These are phyloP conservation scores for Telmatochromis bifrenatus DNA, from an alignment of 2,113 vertebrate genomes.

Conservation along the genomic window DNA sequence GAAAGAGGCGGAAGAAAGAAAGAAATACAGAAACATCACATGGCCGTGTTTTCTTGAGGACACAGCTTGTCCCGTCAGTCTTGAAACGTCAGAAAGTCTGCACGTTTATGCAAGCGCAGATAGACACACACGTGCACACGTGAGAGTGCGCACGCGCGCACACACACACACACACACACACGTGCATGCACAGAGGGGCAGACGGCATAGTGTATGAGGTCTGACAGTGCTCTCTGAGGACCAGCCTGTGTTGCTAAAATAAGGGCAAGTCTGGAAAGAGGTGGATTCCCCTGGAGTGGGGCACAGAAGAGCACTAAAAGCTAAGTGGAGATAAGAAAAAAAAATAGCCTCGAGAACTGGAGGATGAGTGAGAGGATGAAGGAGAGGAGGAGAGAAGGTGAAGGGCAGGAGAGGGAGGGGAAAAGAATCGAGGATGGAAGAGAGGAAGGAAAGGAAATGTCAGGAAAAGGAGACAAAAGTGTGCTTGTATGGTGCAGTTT, in stretches of 20 bases:
- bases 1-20: background rate
- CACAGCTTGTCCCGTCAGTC: slow-evolving; percentile 14
- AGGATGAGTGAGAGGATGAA: slow-evolving; percentile 41
- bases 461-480: background rate
- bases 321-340: slow-evolving; percentile 64
- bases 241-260: slow-evolving; percentile 65
- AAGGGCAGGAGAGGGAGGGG: slow-evolving; percentile 1
- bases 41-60: slow-evolving; percentile 17
- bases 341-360: slow-evolving; percentile 28
- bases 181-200: background rate
- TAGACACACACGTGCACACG: background rate
- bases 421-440: background rate
- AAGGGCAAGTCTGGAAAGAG: slow-evolving; percentile 66
- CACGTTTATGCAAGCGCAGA: background rate
- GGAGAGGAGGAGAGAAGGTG: slow-evolving; percentile 11
- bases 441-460: background rate
- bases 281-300: slow-evolving; percentile 64
- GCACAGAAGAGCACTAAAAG: slow-evolving; percentile 68
- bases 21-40: background rate
- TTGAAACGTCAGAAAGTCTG: background rate
- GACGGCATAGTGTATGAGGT: slow-evolving; percentile 39
- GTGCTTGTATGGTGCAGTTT: background rate
- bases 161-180: background rate
- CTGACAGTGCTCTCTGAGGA: slow-evolving; percentile 58
- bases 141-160: rapidly evolving